Base-by-base conservation (phyloP, 2,113 vertebrate genomes). In the Microcebus tavaratra region DNA sequence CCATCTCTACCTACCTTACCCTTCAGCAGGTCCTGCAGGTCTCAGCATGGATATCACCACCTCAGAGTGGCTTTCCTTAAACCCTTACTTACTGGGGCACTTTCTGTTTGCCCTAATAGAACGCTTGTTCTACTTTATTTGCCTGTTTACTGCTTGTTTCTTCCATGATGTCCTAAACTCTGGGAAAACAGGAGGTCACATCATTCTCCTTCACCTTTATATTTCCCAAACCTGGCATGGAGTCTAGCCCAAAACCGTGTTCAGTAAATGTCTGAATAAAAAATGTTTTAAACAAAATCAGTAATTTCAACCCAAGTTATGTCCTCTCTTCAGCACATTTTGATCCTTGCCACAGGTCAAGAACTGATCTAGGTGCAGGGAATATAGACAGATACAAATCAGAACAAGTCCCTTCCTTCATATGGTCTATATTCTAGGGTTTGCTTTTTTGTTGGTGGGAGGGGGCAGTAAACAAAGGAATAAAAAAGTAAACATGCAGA, bases 311-410 rank as follows among this genome's bases (percentile, higher is more conserved):
- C 31, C 18, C 14, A 27, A 55, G 8, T 36, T 18, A 10, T 1
- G 57, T 14, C 3, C n/a, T 39, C 34, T 68, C 42, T 59, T 57
- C 2, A 25, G n/a, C 21, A 34, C 18, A 31, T 70, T 70, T 42
- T 13, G 13, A 55, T 29, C 14, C 31, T 75, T 31, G 15, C 6
- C 21, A 3, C 5, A 18, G 55, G 57, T 76, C 31, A n/a, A 25
- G 34, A 27, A 12, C 7, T 59, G 14, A 76, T n/a, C 45, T 18
- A 2, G 39, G 36, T 34, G 4, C 34, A 25, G 29, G 73, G 11
- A 0, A 23, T 21, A 13, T 0, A n/a, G 21, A 2, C 23, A 53
- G 15, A 20, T 2, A 1, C 4, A 10, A 75, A n/a, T 14, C 17
- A 45, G 42, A 82, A 59, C 1, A 42, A 53, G n/a, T 15, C 2